Evolutionary conservation across 2,113 vertebrate species (phyloP).

Genomic region (Aramus guarauna): DNA sequence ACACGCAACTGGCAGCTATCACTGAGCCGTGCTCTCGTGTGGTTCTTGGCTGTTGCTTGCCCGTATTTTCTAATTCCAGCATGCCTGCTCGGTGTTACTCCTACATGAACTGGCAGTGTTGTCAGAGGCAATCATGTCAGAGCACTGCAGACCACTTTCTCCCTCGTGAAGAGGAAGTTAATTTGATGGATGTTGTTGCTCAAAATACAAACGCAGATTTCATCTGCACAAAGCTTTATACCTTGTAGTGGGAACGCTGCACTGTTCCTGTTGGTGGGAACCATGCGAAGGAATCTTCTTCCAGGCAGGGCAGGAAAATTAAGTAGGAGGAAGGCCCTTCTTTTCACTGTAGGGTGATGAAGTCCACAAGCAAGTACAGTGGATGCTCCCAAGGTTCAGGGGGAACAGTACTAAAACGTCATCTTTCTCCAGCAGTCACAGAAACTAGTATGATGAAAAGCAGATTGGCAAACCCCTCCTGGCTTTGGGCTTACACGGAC

Average conservation of each 20-base stretch:
- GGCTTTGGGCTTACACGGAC: neutral
- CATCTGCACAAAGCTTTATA: neutral
- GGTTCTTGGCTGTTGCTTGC: constrained; percentile 31
- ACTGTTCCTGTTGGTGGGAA: neutral
- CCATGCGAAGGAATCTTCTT: neutral
- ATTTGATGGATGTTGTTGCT: constrained; percentile 2
- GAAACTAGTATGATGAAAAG: neutral
- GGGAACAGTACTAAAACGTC: neutral
- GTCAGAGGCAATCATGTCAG: constrained; percentile 59
- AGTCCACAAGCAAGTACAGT: neutral
- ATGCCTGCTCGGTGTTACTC: constrained; percentile 14
- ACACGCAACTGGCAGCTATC: constrained; percentile 21
- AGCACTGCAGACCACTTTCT: constrained; percentile 25
- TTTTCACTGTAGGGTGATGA: neutral
- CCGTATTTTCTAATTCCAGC: constrained; percentile 50
- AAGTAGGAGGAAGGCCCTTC: neutral
- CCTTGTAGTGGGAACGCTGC: neutral
- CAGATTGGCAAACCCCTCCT: neutral
- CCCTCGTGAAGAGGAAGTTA: neutral
- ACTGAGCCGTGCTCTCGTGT: neutral
- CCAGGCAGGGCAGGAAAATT: neutral
- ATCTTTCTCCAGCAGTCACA: neutral
- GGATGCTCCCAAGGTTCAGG: neutral
- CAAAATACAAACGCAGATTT: neutral
- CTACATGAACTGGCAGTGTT: constrained; percentile 60